Conservation (phyloP, 2,797 vertebrate species). For the Semaprochilodus insignis region DNA sequence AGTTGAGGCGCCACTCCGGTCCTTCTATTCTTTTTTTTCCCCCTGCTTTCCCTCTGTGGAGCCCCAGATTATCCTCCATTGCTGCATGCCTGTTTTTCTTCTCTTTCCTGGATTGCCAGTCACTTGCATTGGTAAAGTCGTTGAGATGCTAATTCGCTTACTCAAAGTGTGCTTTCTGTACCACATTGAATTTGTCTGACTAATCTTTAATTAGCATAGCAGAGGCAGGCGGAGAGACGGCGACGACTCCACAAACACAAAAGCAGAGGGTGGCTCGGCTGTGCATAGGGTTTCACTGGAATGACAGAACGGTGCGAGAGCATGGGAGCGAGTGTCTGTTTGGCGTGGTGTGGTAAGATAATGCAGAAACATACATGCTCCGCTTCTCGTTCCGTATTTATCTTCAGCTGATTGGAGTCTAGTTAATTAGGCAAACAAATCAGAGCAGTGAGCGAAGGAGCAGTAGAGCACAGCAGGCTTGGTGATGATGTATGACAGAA, state of each 20-base stretch:
- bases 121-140: constrained; percentile 20
- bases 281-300: background rate
- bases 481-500: background rate
- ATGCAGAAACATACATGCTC: constrained; percentile 13
- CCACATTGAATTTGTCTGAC: constrained; percentile 51
- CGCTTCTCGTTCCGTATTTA: constrained; percentile 9
- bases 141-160: constrained; percentile 48
- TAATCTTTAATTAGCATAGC: constrained; percentile 54
- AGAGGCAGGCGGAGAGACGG: constrained; percentile 26
- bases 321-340: constrained; percentile 13
- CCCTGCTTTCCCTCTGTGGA: background rate
- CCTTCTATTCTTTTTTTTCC: background rate
- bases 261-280: constrained; percentile 4
- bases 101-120: background rate
- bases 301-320: background rate
- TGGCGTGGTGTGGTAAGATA: background rate
- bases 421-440: constrained; percentile 57
- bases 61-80: constrained; percentile 4
- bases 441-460: constrained; percentile 34
- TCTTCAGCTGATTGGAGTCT: constrained; percentile 32
- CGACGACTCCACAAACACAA: constrained; percentile 40
- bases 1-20: background rate
- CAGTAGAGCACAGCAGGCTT: background rate
- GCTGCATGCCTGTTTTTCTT: constrained; percentile 14
- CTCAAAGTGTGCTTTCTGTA: constrained; percentile 42